Percentiles rank a stretch among this genome's conserved stretches.
These are phyloP conservation scores for Drosophila neocordata DNA, from an alignment of 1,140 invertebrate species.

Conservation along the genomic window DNA sequence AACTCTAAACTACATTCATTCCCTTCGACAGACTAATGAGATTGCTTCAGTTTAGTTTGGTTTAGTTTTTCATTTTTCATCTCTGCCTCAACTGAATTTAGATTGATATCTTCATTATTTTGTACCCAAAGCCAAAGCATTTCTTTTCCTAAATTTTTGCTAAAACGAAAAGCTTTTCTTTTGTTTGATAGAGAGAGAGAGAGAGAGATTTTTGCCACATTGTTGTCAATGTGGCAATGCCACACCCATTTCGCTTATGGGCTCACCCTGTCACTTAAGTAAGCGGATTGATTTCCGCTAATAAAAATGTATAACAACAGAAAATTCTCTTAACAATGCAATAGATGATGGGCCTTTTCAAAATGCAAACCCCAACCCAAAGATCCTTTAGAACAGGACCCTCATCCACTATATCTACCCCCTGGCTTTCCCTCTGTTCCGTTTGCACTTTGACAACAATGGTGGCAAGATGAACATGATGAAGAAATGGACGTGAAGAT, in stretches of 20 bases:
- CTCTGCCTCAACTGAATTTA: background rate
- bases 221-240: background rate
- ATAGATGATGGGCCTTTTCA: conserved; percentile 24
- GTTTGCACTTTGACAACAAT: conserved; percentile 51
- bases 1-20: no score
- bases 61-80: background rate
- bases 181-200: background rate
- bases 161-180: background rate
- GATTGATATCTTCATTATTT: background rate
- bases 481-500: conserved; percentile 29
- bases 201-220: background rate
- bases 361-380: conserved; percentile 16
- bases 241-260: conserved; percentile 1
- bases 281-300: conserved; percentile 77
- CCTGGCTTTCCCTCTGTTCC: conserved; percentile 37
- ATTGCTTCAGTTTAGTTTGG: background rate
- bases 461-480: conserved; percentile 27
- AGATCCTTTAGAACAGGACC: background rate
- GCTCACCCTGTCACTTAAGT: conserved; percentile 35
- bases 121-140: background rate
- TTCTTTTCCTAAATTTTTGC: background rate
- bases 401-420: background rate
- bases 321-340: conserved; percentile 53
- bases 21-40: background rate
- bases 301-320: conserved; percentile 65